These are phyloP conservation scores for Actinemys pallida DNA, from an alignment of 2,113 vertebrate genomes.

Conservation along the genomic window DNA sequence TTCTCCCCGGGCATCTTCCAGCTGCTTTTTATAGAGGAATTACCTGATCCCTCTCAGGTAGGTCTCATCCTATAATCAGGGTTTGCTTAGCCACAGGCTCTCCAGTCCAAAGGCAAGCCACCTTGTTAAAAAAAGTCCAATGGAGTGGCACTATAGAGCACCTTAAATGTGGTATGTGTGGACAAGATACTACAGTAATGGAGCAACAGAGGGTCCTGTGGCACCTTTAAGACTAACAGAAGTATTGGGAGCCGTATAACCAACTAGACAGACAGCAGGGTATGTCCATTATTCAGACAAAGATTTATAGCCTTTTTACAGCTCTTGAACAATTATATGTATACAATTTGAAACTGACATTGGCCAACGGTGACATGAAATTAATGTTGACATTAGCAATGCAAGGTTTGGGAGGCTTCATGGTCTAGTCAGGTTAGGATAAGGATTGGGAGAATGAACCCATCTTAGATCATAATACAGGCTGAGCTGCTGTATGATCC, in stretches of 20 bases:
- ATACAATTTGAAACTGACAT: background rate
- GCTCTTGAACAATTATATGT: background rate
- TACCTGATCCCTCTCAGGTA: background rate
- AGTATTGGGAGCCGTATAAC: background rate
- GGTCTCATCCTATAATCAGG: background rate
- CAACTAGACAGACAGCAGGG: background rate
- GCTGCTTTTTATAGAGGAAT: background rate
- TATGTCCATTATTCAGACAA: background rate
- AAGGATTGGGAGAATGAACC: background rate
- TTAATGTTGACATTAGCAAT: background rate
- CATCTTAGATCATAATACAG: background rate
- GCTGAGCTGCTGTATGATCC: background rate
- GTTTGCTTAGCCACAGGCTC: background rate
- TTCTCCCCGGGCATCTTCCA: background rate
- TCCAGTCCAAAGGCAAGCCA: background rate
- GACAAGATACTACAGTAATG: background rate
- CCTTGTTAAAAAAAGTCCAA: background rate
- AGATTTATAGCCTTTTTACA: background rate
- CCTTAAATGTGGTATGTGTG: too few relatives aligned
- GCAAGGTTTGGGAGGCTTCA: background rate
- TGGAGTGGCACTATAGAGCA: background rate
- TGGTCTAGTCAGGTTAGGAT: background rate
- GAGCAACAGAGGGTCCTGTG: too few relatives aligned
- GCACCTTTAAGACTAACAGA: too few relatives aligned
- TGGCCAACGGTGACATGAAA: background rate